These are phyloP conservation scores for Xerus rutilus DNA, from an alignment of 2,797 vertebrate genomes.

Conservation along the genomic window DNA sequence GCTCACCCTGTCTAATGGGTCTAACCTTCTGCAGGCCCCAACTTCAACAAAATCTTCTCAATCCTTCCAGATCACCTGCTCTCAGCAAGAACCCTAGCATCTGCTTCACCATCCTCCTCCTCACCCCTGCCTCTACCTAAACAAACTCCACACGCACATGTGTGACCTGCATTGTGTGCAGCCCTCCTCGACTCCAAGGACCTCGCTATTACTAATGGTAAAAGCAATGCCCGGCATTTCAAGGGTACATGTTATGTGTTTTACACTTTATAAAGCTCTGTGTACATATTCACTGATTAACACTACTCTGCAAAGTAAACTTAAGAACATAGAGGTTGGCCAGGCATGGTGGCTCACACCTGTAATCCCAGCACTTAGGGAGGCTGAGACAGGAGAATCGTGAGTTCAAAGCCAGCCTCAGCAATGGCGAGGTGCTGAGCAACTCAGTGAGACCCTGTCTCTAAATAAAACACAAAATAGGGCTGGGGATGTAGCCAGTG, in stretches of 20 bases:
- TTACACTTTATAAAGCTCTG: neutral
- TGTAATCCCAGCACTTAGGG: too few species aligned
- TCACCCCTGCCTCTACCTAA: neutral
- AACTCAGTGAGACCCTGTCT: too few species aligned
- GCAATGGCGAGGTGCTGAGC: too few species aligned
- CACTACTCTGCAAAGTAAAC: neutral
- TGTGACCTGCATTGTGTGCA: neutral
- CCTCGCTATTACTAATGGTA: neutral
- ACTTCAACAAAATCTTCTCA: neutral
- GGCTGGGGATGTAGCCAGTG: too few species aligned
- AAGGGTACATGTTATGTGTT: neutral
- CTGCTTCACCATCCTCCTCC: neutral
- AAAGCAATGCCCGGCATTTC: neutral
- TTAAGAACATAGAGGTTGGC: neutral
- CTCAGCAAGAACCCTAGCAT: neutral
- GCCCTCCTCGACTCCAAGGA: neutral
- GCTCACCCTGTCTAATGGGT: neutral
- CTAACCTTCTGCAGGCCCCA: neutral
- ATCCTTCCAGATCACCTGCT: neutral
- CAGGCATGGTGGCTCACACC: too few species aligned
- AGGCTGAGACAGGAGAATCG: too few species aligned
- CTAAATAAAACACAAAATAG: too few species aligned
- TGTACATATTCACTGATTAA: neutral
- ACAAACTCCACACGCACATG: accelerated
- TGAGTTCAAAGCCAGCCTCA: too few species aligned